Evolutionary conservation across 2,888 invertebrate genomes (phyloP), one percentile per base, ranked within the genome.

Genomic region (Ferrisia virgata): DNA sequence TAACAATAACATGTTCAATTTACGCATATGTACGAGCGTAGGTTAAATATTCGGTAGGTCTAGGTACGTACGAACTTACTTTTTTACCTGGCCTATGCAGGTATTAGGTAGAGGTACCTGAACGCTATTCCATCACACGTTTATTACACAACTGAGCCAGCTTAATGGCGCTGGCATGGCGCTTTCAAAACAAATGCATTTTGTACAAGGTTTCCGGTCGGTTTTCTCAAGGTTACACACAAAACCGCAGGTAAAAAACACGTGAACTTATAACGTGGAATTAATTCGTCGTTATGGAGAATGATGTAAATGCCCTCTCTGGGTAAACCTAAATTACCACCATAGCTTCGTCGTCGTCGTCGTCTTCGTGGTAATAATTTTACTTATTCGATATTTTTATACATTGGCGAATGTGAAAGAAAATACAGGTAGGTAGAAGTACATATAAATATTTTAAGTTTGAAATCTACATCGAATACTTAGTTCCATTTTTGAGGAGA

Each of bases 191-290:
- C 53, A 64, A 64, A 64, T 64, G 64, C 64, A 64, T 15, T 64
- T 64, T 28, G 28, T 53, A 64, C 64, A 31, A 64, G 64, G 64
- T 64, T 64, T 64, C 64, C 64, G 64, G 64, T 64, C 64, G 64
- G 64, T 28, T 64, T 64, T 64, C 64, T 64, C 64, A 64, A 64
- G 64, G 64, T 64, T 64, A 15, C 9, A 15, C 28, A 64, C 28
- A 28, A 64, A 64, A 64, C 64, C 64, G 64, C 64, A 64, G 64
- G 64, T 64, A 64, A 64, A 64, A 64, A 64, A 64, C 64, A 64
- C 64, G 64, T 64, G 64, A 64, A 28, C 64, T 64, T 28, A 28
- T 28, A 64, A 64, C 64, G 64, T 64, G 64, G 31, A 64, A 64
- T 64, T 64, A 64, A 64, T 64, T 64, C 15, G 64, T 64, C 64